Evolutionary conservation across 2,797 vertebrate species (phyloP), one percentile per base, ranked within the genome.

Genomic region (Ciconia nigra): DNA sequence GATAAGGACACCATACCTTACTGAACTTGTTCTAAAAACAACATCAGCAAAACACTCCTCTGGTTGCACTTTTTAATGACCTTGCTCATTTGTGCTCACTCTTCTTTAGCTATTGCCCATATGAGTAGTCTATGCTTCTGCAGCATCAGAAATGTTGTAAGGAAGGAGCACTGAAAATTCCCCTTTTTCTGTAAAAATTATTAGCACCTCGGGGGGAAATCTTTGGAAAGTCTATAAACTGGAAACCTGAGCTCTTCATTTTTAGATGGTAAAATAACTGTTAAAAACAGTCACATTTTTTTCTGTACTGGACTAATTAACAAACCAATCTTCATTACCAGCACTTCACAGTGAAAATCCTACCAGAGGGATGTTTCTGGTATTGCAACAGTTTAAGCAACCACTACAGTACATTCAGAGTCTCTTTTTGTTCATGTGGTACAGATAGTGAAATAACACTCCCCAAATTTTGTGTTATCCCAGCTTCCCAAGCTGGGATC

Each of bases 21-120:
- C 41, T 88, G 92, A 97, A 92, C 89, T 96, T 95, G 95, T 97
- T 98, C 98, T 98, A 98, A 98, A 98, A 98, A 98, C 97, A 97
- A 96, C 98, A 97, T 83, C 97, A 96, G 94, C 63, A 91, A 96
- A 94, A 70, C 71, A 83, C 86, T 96, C 74, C 54, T 96, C 93
- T 89, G 78, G 76, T 96, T 86, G 82, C 72, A 95, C 95, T 63
- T 97, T 96, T 95, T 87, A 95, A 95, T 97, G 98, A 98, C 96
- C 97, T 98, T 95, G 84, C 74, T 92, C 73, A 86, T 25, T 55
- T 83, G 52, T 31, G 55, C 66, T 91, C 57, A n/a, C 71, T 87
- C 84, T 97, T 97, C 44, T 73, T 70, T 47, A 92, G 49, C 41
- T 69, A 12, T 16, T 59, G 49, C 25, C 24, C 71, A 35, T 31